Base-by-base conservation (phyloP, 2,888 invertebrate species). In the Amphiduros pacificus region DNA sequence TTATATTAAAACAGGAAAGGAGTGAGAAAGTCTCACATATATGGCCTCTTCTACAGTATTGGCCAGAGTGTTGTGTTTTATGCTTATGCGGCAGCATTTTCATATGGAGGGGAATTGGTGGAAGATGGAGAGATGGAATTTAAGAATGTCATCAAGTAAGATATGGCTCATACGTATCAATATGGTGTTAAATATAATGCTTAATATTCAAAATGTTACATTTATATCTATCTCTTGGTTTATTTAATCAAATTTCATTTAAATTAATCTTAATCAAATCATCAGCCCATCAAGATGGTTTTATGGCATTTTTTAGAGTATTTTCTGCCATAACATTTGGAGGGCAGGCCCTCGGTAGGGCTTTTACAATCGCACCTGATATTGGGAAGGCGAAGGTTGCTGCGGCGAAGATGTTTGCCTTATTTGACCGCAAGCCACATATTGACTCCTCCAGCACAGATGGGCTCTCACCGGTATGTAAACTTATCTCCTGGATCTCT, bases 71-170 rank as follows among this genome's bases (percentile, higher is more conserved):
- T 85, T 22, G 81, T 85, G 32, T 86, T 84, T 74, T 80, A 85
- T 68, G 84, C 85, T 74, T 86, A 86, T 72, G 85, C 85, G 3
- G 82, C 80, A 22, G 82, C 85, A 1, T 86, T 86, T 71, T 77
- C 82, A 40, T 82, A 84, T 64, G 86, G 86, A 11, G 82, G 84
- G 1, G 79, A 83, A 60, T 77, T 86, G 48, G 83, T 86, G 31
- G 74, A 80, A 60, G 68, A 74, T 26, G 80, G 77, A n/a, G 77
- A 82, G n/a, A 82, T 83, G 80, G 49, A 64, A n/a, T 74, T 71
- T 53, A 64, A 57, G 44, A 55, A 68, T 54, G 14, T 62, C 31
- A 61, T 26, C 70, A 76, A 74, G 57, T 57, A 32, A 51, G 27
- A 54, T 22, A n/a, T 51, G 28, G n/a, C 51, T 24, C 9, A 6